Evolutionary conservation across 2,797 vertebrate genomes (phyloP), one percentile per base, ranked within the genome.

Genomic region (Champsocephalus gunnari): DNA sequence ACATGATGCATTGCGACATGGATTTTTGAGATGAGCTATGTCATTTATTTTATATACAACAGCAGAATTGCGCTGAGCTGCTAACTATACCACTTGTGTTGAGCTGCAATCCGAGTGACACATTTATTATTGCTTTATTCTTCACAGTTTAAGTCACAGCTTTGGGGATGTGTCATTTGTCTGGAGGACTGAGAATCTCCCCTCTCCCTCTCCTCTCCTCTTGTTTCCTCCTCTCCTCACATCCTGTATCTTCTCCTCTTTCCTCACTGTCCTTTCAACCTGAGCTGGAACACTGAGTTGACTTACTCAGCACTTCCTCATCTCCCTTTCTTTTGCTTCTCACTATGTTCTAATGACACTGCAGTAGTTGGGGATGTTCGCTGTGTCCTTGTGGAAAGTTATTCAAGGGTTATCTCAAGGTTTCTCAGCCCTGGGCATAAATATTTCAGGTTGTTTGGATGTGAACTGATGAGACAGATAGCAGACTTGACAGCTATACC

Each of bases 111-210:
- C 44, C 2, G 48, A 81, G 59, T 79, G 88, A 87, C 88, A 87
- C 82, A 89, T 89, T 87, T 84, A 83, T 90, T 89, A 72, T 89
- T 81, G 77, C 81, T 78, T 70, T 71, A 64, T 78, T 83, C 71
- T 67, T 90, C 84, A 79, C 87, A 89, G 85, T 84, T 92, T 83
- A 77, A 85, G 65, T 83, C 81, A 70, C 85, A 89, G 78, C 82
- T 88, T 79, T 28, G 53, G 24, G 65, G 73, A 66, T 70, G 45
- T 58, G 21, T 77, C 83, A 67, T 85, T 66, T 74, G 72, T 71
- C 66, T n/a, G 80, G 28, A 21, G 80, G 81, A 79, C 71, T 51
- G 69, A 71, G 44, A 49, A 3, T 2, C 54, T 66, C 56, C 1
- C 12, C 48, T 28, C 8, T 68, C 49, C 43, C 62, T 7, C 12